phyloP scores from a whole-genome alignment of 2,113 vertebrate species.

The Hemibagrus wyckioides region DNA sequence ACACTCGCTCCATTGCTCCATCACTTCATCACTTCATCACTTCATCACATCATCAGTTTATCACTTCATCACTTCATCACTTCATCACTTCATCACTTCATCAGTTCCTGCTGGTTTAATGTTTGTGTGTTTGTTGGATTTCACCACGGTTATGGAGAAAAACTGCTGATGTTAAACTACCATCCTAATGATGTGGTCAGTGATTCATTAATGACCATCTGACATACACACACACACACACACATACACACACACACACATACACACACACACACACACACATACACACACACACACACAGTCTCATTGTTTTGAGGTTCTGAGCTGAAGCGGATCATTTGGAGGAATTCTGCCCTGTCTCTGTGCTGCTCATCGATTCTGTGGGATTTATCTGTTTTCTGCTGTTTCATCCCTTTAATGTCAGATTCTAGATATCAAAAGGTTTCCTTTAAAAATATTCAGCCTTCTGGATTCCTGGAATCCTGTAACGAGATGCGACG shows the following conservation, averaged over 20 bases:
- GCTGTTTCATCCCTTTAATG: not conserved
- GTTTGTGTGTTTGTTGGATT: not conserved
- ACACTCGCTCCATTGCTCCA: not conserved
- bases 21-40: too few species aligned
- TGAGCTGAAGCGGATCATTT: not conserved
- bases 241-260: not conserved
- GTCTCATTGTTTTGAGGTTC: not conserved
- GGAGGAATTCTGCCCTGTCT: not conserved
- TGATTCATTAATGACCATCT: not conserved
- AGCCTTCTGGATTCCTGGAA: not conserved
- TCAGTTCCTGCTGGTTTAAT: not conserved
- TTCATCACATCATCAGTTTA: too few species aligned
- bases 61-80: too few species aligned
- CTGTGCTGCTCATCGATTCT: not conserved
- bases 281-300: not conserved
- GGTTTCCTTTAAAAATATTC: constrained; percentile 4
- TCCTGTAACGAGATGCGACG: not conserved
- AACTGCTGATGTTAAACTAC: not conserved
- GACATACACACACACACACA: too few species aligned
- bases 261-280: constrained; percentile 6
- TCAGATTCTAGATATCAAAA: not conserved
- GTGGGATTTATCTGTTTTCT: not conserved
- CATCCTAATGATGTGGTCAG: not conserved
- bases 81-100: too few species aligned
- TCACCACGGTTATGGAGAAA: not conserved